Base-by-base conservation (phyloP, 2,888 invertebrate species). In the Dione juno region DNA sequence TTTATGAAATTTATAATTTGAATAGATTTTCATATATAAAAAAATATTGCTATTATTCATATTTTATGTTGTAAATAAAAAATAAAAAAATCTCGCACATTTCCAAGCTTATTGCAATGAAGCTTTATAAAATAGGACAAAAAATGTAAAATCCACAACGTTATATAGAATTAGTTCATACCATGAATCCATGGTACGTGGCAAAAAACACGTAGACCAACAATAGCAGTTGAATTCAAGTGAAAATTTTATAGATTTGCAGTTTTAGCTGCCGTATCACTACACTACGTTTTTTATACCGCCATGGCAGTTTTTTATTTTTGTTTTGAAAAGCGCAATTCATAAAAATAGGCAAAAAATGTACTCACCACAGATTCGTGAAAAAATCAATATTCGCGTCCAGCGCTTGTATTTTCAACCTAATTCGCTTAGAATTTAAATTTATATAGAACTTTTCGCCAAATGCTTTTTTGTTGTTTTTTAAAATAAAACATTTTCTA, bases 171-270 rank as follows among this genome's bases (percentile, higher is more conserved):
- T 74, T 72, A 72, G 69, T 69, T 69, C 57, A 69, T 66, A 65
- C 58, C 61, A 70, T 67, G 69, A 67, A 70, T 67, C 69, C 67
- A 21, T n/a, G 16, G 67, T 16, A 66, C 64, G 37, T 66, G 35
- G 65, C 67, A 72, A 72, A 71, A 73, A 69, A 64, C 70, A 72
- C 74, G 71, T 71, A 59, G 63, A 69, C 54, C 59, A 73, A 76
- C 76, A 75, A 75, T 71, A 61, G 70, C 66, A 59, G 71, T 41
- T 53, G 71, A 65, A 71, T 71, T 72, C 68, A 61, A 72, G 70
- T 75, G 71, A 72, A 76, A 76, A 75, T 75, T 71, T 75, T 75
- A 76, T 75, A 76, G 66, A 70, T 69, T 70, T 68, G 50, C 69
- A 73, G 50, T 73, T 75, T 72, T 72, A 52, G 41, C 63, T 54